Evolutionary conservation across 2,888 invertebrate species (phyloP).

Genomic region (Pristionchus japonicus): DNA sequence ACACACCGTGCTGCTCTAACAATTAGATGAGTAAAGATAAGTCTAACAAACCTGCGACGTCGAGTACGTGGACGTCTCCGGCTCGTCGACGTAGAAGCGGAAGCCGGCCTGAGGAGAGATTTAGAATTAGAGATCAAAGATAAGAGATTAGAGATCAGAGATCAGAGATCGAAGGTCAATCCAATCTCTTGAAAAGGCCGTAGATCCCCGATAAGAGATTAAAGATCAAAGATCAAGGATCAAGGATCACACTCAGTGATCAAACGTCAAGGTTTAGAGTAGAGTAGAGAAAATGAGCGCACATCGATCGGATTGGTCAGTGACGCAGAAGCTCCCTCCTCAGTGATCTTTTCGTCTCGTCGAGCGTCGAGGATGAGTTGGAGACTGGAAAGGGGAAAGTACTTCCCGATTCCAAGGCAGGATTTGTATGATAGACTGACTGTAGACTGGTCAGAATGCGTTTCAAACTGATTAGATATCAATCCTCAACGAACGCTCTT

Average conservation of each 20-base stretch:
- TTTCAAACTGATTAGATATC: too few species aligned
- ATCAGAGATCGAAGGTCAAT: constrained; percentile 7
- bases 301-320: constrained; percentile 12
- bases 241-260: background rate
- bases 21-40: background rate
- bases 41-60: constrained; percentile 34
- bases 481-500: too few species aligned
- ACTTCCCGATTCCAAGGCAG: too few species aligned
- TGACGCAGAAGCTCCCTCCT: background rate
- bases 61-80: constrained; percentile 51
- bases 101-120: constrained; percentile 69
- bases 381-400: background rate
- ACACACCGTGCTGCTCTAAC: background rate
- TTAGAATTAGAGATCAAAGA: constrained; percentile 48
- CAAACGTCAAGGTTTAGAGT: too few species aligned
- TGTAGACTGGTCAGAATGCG: too few species aligned
- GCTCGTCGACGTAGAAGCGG: constrained; percentile 70
- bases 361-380: constrained; percentile 39
- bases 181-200: too few species aligned
- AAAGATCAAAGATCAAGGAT: background rate
- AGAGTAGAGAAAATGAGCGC: too few species aligned
- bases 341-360: background rate
- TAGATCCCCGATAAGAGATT: too few species aligned
- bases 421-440: too few species aligned
- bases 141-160: constrained; percentile 44